Evolutionary conservation across 2,888 invertebrate genomes (phyloP).

Genomic region (Aporophyla lueneburgensis): DNA sequence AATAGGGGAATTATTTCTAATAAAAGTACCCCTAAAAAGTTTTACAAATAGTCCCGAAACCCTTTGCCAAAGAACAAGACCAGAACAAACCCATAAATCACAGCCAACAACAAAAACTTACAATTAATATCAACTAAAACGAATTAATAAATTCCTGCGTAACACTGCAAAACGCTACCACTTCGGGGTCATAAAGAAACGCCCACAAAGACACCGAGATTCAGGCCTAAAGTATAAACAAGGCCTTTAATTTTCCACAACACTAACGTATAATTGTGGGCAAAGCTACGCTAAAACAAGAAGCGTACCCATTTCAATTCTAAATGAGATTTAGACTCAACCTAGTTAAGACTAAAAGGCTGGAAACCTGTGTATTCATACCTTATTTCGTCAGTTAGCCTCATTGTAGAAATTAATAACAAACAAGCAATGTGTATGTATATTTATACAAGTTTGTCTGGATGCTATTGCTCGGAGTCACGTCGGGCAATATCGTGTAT

Average conservation of each 20-base stretch:
- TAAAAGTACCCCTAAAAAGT: not conserved
- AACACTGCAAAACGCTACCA: conserved; percentile 1
- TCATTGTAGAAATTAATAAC: conserved; percentile 60
- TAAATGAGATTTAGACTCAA: conserved; percentile 59
- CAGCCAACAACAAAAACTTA: conserved; percentile 23
- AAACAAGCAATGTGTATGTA: conserved; percentile 48
- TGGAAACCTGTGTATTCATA: conserved; percentile 36
- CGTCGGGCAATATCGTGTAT: conserved; percentile 31
- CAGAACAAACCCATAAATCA: conserved; percentile 26
- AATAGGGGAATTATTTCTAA: not conserved
- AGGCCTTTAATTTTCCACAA: conserved; percentile 44
- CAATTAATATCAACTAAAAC: conserved; percentile 46
- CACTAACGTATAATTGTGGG: conserved; percentile 44
- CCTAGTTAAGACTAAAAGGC: conserved; percentile 44
- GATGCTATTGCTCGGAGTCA: conserved; percentile 33
- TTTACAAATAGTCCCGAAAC: not conserved
- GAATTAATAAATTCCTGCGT: conserved; percentile 47
- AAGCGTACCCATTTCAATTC: conserved; percentile 50
- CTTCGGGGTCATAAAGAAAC: conserved; percentile 36
- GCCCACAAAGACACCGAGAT: conserved; percentile 36
- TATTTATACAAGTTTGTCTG: conserved; percentile 17
- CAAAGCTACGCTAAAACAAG: conserved; percentile 18
- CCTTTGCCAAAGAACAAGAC: not conserved
- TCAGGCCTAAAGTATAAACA: conserved; percentile 36
- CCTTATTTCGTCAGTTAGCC: conserved; percentile 42